Percentiles rank a stretch among this genome's conserved stretches.
Evolutionary conservation across 2,113 vertebrate species (phyloP).

Genomic region (Baryphthengus martii): DNA sequence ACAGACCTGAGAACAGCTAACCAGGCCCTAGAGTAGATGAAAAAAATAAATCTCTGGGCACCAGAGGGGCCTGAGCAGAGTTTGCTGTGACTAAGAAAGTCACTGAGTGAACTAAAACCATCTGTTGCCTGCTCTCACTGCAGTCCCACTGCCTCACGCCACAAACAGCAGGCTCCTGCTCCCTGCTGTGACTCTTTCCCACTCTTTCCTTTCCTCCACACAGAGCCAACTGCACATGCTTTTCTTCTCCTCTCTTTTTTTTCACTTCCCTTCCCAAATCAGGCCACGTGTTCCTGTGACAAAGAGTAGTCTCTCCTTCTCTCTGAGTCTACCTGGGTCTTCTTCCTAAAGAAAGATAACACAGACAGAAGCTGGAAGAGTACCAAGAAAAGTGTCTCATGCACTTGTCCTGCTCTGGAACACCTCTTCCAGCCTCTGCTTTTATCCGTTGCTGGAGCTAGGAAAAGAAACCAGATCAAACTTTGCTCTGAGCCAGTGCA

Average conservation of each 20-base stretch:
- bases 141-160: background rate
- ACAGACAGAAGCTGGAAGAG: background rate
- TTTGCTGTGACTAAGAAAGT: background rate
- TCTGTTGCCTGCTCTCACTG: background rate
- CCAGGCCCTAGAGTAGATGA: background rate
- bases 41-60: background rate
- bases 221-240: rapidly evolving
- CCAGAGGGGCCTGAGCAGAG: background rate
- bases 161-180: background rate
- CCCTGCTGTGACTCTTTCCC: background rate
- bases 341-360: background rate
- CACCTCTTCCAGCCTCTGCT: background rate
- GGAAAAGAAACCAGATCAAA: background rate
- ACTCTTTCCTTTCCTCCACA: background rate
- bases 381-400: background rate
- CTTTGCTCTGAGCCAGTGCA: rapidly evolving
- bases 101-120: background rate
- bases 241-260: background rate
- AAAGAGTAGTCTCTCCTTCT: background rate
- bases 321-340: background rate
- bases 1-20: background rate
- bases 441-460: background rate
- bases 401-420: background rate
- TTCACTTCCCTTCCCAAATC: background rate
- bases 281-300: rapidly evolving